Evolutionary conservation across 2,888 invertebrate species (phyloP).

Genomic region (Lingula anatina): DNA sequence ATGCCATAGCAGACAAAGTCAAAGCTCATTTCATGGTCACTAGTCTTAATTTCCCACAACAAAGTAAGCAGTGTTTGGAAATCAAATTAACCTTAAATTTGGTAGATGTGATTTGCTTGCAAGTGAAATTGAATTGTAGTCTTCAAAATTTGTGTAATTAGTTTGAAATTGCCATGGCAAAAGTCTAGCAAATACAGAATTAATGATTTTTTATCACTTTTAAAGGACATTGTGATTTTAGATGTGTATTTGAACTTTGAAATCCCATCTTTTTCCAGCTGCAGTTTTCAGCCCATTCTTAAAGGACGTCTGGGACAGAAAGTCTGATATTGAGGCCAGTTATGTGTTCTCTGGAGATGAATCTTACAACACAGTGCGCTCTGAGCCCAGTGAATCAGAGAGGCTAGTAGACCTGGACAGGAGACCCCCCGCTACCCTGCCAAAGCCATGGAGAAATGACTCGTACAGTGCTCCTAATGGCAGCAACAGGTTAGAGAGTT

Average conservation of each 20-base stretch:
- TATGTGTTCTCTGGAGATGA: conserved; percentile 24
- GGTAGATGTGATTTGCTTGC: too few relatives aligned
- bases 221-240: too few relatives aligned
- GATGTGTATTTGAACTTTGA: too few relatives aligned
- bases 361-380: conserved; percentile 27
- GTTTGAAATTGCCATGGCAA: too few relatives aligned
- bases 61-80: conserved; percentile 73
- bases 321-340: conserved; percentile 70
- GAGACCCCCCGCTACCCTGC: conserved; percentile 39
- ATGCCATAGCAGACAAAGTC: conserved; percentile 81
- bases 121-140: too few relatives aligned
- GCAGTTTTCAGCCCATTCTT: conserved; percentile 94
- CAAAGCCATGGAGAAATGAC: conserved; percentile 16
- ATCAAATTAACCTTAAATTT: too few relatives aligned
- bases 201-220: too few relatives aligned
- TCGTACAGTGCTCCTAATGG: conserved; percentile 25
- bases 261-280: conserved; percentile 65
- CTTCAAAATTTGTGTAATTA: too few relatives aligned
- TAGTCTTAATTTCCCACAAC: conserved; percentile 75
- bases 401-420: conserved; percentile 13
- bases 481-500: conserved; percentile 14
- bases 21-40: conserved; percentile 90
- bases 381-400: conserved; percentile 12
- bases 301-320: conserved; percentile 93
- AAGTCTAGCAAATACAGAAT: too few relatives aligned